These are phyloP conservation scores for Rhaphigaster nebulosa DNA, from an alignment of 2,888 invertebrate species.

Conservation along the genomic window DNA sequence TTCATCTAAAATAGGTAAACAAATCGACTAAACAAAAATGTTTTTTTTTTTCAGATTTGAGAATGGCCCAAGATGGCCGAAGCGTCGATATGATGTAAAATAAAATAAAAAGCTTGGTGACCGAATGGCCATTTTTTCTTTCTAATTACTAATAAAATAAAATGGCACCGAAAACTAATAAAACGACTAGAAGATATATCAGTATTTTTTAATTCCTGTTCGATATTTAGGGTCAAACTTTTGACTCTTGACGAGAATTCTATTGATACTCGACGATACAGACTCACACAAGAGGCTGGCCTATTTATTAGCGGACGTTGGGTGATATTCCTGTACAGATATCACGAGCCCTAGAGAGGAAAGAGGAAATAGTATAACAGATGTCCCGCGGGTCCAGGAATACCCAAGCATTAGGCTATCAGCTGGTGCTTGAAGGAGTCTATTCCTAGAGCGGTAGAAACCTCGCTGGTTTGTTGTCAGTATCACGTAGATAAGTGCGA, in stretches of 20 bases:
- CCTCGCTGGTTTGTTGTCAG: constrained; percentile 1
- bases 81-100: too few relatives aligned
- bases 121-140: too few relatives aligned
- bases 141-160: too few relatives aligned
- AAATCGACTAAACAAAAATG: too few relatives aligned
- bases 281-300: constrained; percentile 14
- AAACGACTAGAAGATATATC: too few relatives aligned
- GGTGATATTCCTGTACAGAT: constrained; percentile 33
- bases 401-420: constrained; percentile 53
- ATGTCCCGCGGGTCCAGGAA: constrained; percentile 42
- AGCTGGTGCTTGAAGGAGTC: constrained; percentile 47
- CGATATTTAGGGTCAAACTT: neutral
- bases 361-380: constrained; percentile 41
- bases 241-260: neutral
- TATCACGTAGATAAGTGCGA: constrained; percentile 33
- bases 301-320: constrained; percentile 40
- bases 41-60: too few relatives aligned
- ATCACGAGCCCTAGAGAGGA: constrained; percentile 1
- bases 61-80: too few relatives aligned
- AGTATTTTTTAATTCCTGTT: neutral
- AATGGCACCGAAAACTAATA: too few relatives aligned
- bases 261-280: neutral
- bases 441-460: constrained; percentile 33
- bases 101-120: too few relatives aligned
- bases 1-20: too few relatives aligned